These are phyloP conservation scores for Mus caroli DNA, from an alignment of 2,797 vertebrate species.

Conservation along the genomic window DNA sequence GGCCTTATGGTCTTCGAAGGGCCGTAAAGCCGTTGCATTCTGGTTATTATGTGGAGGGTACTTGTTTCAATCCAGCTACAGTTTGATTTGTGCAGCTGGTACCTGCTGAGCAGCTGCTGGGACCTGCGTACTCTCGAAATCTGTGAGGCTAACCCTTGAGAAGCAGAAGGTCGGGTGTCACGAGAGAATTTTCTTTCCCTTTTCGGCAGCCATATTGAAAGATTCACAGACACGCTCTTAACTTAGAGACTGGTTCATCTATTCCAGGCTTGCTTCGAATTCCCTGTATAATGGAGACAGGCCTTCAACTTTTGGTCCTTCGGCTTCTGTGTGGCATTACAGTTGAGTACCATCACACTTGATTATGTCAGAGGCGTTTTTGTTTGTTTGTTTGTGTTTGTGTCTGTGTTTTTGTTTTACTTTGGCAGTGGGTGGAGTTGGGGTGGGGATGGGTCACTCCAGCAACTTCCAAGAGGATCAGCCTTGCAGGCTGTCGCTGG, in stretches of 20 bases:
- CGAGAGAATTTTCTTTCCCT: not conserved
- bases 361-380: not conserved
- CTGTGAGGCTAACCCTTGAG: not conserved
- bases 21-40: conserved; percentile 8
- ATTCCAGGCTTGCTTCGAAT: not conserved
- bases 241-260: not conserved
- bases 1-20: not conserved
- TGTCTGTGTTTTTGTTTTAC: not conserved
- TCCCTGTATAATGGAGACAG: not conserved
- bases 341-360: not conserved
- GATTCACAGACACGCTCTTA: not conserved
- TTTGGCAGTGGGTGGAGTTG: not conserved
- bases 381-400: not conserved
- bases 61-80: conserved; percentile 9
- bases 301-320: not conserved
- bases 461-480: not conserved
- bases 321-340: not conserved
- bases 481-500: not conserved
- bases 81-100: not conserved
- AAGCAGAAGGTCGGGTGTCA: not conserved
- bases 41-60: not conserved
- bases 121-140: no score
- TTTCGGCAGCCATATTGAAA: not conserved
- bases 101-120: not conserved
- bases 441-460: not conserved